Conservation (phyloP, 2,797 vertebrate species). For the Sebastes paucispinis region DNA sequence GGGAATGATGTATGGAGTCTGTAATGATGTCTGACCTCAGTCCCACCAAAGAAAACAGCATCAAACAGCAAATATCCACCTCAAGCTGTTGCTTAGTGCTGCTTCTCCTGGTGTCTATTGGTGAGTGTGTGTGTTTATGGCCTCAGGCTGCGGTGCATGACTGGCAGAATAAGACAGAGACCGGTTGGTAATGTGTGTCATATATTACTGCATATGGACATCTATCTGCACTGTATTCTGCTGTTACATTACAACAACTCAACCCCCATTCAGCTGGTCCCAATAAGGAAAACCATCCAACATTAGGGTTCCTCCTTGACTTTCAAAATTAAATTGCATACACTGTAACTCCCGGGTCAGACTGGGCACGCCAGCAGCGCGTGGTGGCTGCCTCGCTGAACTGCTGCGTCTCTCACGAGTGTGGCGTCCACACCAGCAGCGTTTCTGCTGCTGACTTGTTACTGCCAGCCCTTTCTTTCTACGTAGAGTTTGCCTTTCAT, state of each 20-base stretch:
- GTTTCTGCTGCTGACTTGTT: too few relatives aligned
- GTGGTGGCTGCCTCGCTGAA: too few relatives aligned
- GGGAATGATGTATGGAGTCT: not conserved
- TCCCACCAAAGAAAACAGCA: not conserved
- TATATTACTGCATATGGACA: not conserved
- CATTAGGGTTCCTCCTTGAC: too few relatives aligned
- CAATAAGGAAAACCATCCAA: too few relatives aligned
- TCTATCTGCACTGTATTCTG: not conserved
- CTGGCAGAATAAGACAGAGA: not conserved
- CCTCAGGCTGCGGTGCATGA: not conserved
- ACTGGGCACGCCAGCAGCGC: too few relatives aligned
- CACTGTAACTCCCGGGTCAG: too few relatives aligned
- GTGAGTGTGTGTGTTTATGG: constrained; percentile 1
- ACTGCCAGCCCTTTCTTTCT: too few relatives aligned
- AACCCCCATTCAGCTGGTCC: too few relatives aligned
- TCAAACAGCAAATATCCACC: constrained; percentile 2
- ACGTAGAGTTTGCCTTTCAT: too few relatives aligned
- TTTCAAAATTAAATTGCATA: not conserved
- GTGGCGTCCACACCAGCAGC: too few relatives aligned
- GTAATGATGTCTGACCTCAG: not conserved
- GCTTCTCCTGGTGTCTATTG: not conserved
- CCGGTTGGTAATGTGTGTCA: not conserved
- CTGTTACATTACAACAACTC: too few relatives aligned
- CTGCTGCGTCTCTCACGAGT: too few relatives aligned
- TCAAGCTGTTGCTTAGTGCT: not conserved